Base-by-base conservation (phyloP, 2,888 invertebrate genomes). In the Omphaloscelis lunosa region DNA sequence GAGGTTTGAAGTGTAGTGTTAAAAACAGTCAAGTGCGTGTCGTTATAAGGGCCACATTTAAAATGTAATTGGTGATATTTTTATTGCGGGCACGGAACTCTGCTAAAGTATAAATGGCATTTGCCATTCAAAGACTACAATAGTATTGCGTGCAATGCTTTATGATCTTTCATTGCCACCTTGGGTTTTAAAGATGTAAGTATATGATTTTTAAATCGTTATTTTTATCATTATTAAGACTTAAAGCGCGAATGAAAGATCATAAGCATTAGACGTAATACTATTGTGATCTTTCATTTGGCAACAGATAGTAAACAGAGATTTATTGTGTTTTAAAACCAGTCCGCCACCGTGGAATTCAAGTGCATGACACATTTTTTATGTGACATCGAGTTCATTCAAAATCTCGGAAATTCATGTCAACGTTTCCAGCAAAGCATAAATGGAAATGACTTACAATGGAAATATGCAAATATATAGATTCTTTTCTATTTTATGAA, bases 21-120 rank as follows among this genome's bases (percentile, higher is more conserved):
- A 80, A 87, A 88, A 86, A 86, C 82, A 86, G 89, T 88, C 77
- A 82, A 85, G 84, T 87, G 80, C 84, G 89, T 88, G 87, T 86
- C 76, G 73, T 84, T 83, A 82, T 41, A 67, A 73, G 74, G 62
- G 72, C 41, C 71, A 78, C 69, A 75, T 83, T 88, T 75, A 82
- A 81, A 83, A 81, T 85, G 63, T 87, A 82, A 81, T 84, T 72
- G 68, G 66, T 63, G 72, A 74, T 81, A 77, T 72, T 74, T 83
- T 61, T 68, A 71, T 79, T 63, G 51, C 63, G 53, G n/a, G n/a
- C 45, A 53, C 58, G 68, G 34, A 69, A 45, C 8, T 17, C 9
- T 45, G 34, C 23, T 59, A 15, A 45, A 53, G 20, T 80, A 20
- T 51, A 9, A 51, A 56, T 41, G 17, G n/a, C 56, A 34, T 34